phyloP scores from a whole-genome alignment of 2,797 vertebrate genomes.

The Sebastes wilsoni region DNA sequence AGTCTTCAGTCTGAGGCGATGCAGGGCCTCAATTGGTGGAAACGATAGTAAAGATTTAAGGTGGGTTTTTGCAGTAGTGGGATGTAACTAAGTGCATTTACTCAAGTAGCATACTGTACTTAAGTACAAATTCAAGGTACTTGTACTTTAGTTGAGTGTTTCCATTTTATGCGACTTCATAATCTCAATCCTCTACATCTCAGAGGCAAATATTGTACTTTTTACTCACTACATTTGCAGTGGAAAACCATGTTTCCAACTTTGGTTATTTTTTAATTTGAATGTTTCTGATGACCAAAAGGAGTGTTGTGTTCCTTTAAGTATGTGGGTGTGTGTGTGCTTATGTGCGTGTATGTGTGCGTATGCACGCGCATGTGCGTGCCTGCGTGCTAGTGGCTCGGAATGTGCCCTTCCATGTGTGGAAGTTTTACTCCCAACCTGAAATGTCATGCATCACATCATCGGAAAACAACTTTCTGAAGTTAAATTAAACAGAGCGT shows the following conservation, averaged over 20 bases:
- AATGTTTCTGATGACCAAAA: too few species aligned
- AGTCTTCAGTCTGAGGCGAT: neutral
- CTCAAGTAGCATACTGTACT: neutral
- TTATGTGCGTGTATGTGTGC: neutral
- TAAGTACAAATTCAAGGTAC: neutral
- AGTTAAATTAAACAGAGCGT: neutral
- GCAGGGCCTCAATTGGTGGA: neutral
- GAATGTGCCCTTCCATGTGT: neutral
- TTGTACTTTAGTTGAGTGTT: neutral
- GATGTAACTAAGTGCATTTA: neutral
- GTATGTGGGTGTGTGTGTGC: neutral
- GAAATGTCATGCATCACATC: constrained; percentile 19
- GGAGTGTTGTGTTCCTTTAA: rapidly evolving
- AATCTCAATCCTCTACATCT: neutral
- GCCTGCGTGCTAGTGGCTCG: too few species aligned
- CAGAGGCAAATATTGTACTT: neutral
- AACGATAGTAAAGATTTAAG: neutral
- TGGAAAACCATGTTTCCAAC: too few species aligned
- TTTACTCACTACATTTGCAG: neutral
- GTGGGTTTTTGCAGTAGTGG: neutral
- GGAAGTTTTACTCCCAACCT: neutral
- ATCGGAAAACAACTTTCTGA: neutral
- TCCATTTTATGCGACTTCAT: neutral
- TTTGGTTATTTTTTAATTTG: too few species aligned
- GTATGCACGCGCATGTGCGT: neutral